Evolutionary conservation across 2,797 vertebrate species (phyloP), one percentile per base, ranked within the genome.

Genomic region (Muscicapa striata): DNA sequence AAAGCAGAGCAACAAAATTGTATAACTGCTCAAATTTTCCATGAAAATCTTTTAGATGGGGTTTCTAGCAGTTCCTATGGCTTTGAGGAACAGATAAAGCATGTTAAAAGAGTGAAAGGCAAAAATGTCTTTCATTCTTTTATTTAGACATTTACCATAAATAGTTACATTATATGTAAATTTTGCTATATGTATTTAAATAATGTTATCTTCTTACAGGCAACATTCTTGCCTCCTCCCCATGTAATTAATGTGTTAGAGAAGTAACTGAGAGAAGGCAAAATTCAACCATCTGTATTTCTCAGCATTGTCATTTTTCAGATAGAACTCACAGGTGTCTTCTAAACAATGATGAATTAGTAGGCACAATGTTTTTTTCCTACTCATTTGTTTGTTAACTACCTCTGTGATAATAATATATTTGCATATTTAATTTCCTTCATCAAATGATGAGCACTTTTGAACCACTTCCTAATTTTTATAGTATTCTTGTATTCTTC

Each of bases 371-470:
- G 75, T 90, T 96, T 97, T 97, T 84, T 69, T 77, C 34, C 49
- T 79, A 91, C 73, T 97, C 93, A 96, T 97, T 97, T 97, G 85
- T 97, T 97, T 97, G 95, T 96, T 97, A 97, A 97, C 92, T 97
- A 97, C 87, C 63, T 97, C 97, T 96, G 93, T 97, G 97, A 97
- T 98, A 97, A 97, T 97, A 97, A 96, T 93, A 27, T 91, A 98
- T 98, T 98, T 98, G 95, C 98, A 97, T 98, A 96, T 98, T 97
- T 98, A 97, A 98, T 98, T 98, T 98, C 92, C 96, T 97, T 85
- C 79, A 87, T 95, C 98, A 95, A 97, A 98, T 46, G 22, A 98
- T 97, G 87, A 97, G 61, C 77, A 97, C 95, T 94, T 97, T 96
- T 97, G 96, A 97, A 97, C 85, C 66, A 83, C 92, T 96, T 98